Evolutionary conservation across 2,888 invertebrate species (phyloP).

Genomic region (Holacanthella duospinosa): DNA sequence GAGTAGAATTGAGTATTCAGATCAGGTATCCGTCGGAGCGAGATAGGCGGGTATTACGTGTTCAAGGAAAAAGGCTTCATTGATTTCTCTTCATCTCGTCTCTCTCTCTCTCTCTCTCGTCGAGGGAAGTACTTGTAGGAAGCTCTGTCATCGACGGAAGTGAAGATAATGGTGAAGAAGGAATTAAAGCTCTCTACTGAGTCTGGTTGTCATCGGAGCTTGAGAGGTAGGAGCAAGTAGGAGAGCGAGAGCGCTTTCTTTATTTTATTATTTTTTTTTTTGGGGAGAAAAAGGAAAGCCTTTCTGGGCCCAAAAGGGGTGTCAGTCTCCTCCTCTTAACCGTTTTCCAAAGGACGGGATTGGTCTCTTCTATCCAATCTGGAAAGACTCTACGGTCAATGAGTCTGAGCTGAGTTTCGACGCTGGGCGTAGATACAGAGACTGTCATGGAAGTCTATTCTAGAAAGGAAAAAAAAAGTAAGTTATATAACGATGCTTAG

Average conservation of each 20-base stretch:
- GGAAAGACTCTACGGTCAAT: not conserved
- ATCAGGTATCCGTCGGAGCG: not conserved
- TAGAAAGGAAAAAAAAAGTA: not conserved
- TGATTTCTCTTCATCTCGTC: not conserved
- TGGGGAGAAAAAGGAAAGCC: not conserved
- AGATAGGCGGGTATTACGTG: not conserved
- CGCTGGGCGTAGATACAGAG: not conserved
- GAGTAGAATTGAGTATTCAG: not conserved
- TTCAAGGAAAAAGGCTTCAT: not conserved
- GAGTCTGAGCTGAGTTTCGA: not conserved
- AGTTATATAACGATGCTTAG: not conserved
- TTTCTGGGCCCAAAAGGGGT: conserved; percentile 5
- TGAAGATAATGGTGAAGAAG: conserved; percentile 1
- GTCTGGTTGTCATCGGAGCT: not conserved
- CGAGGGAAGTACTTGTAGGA: not conserved
- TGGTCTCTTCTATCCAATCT: not conserved
- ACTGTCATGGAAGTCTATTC: conserved; percentile 6
- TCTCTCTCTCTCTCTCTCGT: not conserved
- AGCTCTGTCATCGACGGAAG: not conserved
- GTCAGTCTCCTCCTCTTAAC: conserved; percentile 2
- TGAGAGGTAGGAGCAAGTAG: not conserved
- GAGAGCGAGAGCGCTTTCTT: not conserved
- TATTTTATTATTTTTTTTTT: not conserved
- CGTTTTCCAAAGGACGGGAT: not conserved
- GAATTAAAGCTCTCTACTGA: not conserved